phyloP scores from a whole-genome alignment of 2,113 vertebrate species.

The Ceyx melanurus region DNA sequence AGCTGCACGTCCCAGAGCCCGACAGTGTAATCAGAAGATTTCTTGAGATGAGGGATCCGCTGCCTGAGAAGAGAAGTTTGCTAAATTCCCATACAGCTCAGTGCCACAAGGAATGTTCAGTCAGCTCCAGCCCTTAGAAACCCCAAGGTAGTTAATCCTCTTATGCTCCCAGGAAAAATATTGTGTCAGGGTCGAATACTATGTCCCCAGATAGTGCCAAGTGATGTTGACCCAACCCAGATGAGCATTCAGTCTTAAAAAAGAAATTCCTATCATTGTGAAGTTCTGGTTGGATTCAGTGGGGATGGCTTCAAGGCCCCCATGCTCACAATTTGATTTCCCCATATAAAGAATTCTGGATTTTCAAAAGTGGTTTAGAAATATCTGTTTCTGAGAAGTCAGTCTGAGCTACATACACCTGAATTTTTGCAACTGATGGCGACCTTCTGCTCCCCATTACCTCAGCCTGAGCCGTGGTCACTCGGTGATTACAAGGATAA shows the following conservation, averaged over 20 bases:
- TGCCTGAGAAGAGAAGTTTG: constrained; percentile 42
- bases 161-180: not conserved
- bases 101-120: not conserved
- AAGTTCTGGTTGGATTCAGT: not conserved
- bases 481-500: not conserved
- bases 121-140: not conserved
- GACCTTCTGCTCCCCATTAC: not conserved
- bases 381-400: not conserved
- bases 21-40: constrained; percentile 2
- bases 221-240: not conserved
- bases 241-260: not conserved
- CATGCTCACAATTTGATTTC: not conserved
- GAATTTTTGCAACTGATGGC: not conserved
- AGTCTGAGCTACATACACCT: not conserved
- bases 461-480: not conserved
- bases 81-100: constrained; percentile 20
- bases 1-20: constrained; percentile 5
- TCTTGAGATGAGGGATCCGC: not conserved
- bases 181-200: not conserved
- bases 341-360: not conserved
- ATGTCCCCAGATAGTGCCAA: not conserved
- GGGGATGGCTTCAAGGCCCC: not conserved
- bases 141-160: constrained; percentile 1
- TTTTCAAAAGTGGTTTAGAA: not conserved
- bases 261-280: not conserved